Percentiles rank a stretch among this genome's conserved stretches.
Evolutionary conservation across 1,140 invertebrate genomes (phyloP).

Genomic region (Bombus impatiens): DNA sequence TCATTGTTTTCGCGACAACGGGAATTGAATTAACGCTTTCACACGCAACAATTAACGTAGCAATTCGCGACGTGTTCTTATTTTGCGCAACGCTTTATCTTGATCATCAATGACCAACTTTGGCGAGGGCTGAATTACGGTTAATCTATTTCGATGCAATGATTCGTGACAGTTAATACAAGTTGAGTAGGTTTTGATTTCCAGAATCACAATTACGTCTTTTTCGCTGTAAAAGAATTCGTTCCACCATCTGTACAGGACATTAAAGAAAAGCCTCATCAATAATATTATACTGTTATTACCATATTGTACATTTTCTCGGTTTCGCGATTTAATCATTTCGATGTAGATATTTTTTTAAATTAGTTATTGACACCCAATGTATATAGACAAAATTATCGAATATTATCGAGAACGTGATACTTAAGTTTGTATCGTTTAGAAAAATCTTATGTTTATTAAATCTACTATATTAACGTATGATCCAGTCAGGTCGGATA

Average conservation of each 20-base stretch:
- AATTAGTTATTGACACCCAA: neutral
- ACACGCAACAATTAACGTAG: slow-evolving; percentile 38
- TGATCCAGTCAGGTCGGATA: neutral
- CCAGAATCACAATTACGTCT: neutral
- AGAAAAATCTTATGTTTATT: neutral
- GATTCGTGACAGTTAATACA: slow-evolving; percentile 35
- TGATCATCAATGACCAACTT: slow-evolving; percentile 43
- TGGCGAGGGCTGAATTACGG: slow-evolving; percentile 19
- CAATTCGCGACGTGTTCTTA: slow-evolving; percentile 6
- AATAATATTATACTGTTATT: neutral
- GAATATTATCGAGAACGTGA: neutral
- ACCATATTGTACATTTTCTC: neutral
- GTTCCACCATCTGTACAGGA: neutral
- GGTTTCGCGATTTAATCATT: neutral
- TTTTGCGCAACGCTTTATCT: slow-evolving; percentile 47
- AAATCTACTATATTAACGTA: neutral
- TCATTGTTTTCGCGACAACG: slow-evolving; percentile 29
- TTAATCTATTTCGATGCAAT: slow-evolving; percentile 51
- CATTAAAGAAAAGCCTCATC: neutral
- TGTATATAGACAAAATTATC: neutral
- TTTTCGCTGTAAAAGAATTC: too few relatives aligned
- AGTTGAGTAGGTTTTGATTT: neutral
- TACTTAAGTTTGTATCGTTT: neutral
- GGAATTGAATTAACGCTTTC: slow-evolving; percentile 54
- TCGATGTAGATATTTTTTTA: neutral